Percentiles rank a stretch among this genome's conserved stretches.
phyloP scores from a whole-genome alignment of 2,888 invertebrate species.

The Cephus sareptanus region DNA sequence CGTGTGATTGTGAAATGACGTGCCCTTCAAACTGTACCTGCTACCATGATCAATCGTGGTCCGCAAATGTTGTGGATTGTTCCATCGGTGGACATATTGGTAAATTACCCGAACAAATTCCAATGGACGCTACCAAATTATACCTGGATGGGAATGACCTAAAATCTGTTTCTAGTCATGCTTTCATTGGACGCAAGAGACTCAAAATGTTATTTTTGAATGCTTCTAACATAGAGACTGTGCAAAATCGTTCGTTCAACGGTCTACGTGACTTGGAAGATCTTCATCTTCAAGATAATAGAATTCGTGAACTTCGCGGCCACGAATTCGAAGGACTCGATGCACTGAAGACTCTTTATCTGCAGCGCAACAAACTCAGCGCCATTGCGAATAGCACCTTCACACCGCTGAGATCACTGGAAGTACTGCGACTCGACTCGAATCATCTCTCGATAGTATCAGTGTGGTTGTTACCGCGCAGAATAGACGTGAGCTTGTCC shows the following conservation, averaged over 20 bases:
- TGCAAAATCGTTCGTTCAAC: slow-evolving; percentile 86
- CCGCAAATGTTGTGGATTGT: slow-evolving; percentile 87
- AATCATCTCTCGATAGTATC: slow-evolving; percentile 77
- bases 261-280: slow-evolving; percentile 82
- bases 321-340: slow-evolving; percentile 85
- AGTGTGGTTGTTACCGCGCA: slow-evolving; percentile 78
- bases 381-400: slow-evolving; percentile 80
- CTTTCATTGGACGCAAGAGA: slow-evolving; percentile 86
- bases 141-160: slow-evolving; percentile 88
- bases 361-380: slow-evolving; percentile 80
- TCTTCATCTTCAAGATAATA: slow-evolving; percentile 81
- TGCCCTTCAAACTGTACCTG: slow-evolving; percentile 90
- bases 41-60: slow-evolving; percentile 89
- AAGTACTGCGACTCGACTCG: slow-evolving; percentile 76
- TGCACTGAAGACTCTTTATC: slow-evolving; percentile 76
- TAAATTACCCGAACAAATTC: slow-evolving; percentile 82
- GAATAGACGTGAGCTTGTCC: slow-evolving; percentile 75
- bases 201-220: slow-evolving; percentile 82
- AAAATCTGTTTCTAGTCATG: slow-evolving; percentile 80
- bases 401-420: slow-evolving; percentile 73
- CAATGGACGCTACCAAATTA: slow-evolving; percentile 91
- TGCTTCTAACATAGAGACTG: slow-evolving; percentile 80
- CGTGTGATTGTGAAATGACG: slow-evolving; percentile 93
- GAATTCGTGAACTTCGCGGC: slow-evolving; percentile 76
- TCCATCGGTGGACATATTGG: slow-evolving; percentile 77